phyloP scores from a whole-genome alignment of 2,888 invertebrate genomes.

The Oscheius sp. region DNA sequence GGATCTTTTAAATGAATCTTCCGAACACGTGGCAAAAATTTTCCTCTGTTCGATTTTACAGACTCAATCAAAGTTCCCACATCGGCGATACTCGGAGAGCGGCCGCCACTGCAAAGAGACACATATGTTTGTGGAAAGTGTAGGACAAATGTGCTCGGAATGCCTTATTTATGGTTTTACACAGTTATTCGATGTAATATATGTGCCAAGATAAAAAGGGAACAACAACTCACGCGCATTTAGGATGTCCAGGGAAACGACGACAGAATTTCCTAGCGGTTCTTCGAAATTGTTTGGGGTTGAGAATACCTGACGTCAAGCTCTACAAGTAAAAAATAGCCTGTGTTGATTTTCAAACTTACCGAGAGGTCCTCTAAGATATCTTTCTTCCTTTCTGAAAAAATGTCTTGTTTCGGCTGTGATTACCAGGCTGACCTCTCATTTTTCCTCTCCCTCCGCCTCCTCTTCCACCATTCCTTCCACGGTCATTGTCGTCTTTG shows the following conservation, averaged over 20 bases:
- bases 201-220: background rate
- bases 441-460: constrained; percentile 6
- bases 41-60: constrained; percentile 42
- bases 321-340: background rate
- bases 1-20: constrained; percentile 46
- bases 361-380: constrained; percentile 21
- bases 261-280: constrained; percentile 45
- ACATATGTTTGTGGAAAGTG: background rate
- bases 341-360: background rate
- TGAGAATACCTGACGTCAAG: background rate
- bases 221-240: constrained; percentile 38
- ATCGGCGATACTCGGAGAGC: constrained; percentile 44
- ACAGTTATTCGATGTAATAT: background rate
- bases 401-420: background rate
- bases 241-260: constrained; percentile 50
- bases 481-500: background rate
- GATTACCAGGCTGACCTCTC: constrained; percentile 6
- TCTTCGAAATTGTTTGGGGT: constrained; percentile 6
- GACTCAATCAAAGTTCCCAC: constrained; percentile 41
- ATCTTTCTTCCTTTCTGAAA: constrained; percentile 17
- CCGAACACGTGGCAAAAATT: constrained; percentile 43
- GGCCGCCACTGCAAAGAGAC: constrained; percentile 35
- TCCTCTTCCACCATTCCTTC: background rate
- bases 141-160: constrained; percentile 9
- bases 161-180: constrained; percentile 16